Base-by-base conservation (phyloP, 2,113 vertebrate species). In the Motacilla alba region DNA sequence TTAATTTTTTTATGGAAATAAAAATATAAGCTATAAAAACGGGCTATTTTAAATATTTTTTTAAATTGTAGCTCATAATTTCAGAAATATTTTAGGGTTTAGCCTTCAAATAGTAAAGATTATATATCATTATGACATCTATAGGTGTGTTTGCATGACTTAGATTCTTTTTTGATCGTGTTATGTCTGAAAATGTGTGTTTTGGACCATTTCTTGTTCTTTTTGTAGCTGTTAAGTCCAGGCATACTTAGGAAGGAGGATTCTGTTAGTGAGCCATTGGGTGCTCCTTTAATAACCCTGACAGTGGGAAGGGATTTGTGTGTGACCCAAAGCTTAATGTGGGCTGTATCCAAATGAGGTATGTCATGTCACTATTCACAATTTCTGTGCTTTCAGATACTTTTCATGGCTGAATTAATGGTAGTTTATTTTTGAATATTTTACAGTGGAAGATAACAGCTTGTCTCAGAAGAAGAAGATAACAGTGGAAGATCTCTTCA, bases 391-490 rank as follows among this genome's bases (percentile, higher is more conserved):
- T 68, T 93, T 23, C 75, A 89, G 87, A n/a, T 49, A 14, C 53
- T 43, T 80, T 93, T 83, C 50, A 43, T 49, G 60, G 50, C 13
- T 67, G 37, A 60, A 75, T 67, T 96, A 87, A 94, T 30, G 82
- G 56, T 30, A 52, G 27, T 93, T 66, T 91, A 22, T 31, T 84
- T 89, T 56, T 15, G 1, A 47, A 83, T 81, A 31, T 84, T 96
- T 96, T 82, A 56, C 96, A 99, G 99, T 98, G 28, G 99, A 99
- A 96, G 99, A 99, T 73, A 98, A 99, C 95, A 99, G 98, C 83
- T 97, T 99, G 96, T 99, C 99, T 93, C 98, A 99, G 46, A 99
- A 99, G 97, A 98, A 98, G 81, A 99, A 99, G 93, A 98, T 99
- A 97, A 98, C 98, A 0, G 98, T 99, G 56, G 98, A 98, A 89